Conservation (phyloP, 2,113 vertebrate genomes). For the Sciurus niger region DNA sequence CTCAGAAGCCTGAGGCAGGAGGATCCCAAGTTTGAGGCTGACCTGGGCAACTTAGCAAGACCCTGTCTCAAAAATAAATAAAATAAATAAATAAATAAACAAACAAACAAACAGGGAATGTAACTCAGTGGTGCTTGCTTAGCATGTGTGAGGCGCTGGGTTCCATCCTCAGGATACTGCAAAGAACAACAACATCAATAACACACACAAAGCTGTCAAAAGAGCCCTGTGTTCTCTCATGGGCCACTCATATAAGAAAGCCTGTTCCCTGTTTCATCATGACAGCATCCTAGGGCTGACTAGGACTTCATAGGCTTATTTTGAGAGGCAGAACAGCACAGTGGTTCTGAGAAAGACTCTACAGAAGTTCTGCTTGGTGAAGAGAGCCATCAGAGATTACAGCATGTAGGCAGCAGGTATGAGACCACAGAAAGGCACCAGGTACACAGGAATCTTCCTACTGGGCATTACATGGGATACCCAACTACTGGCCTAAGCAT, state of each 20-base stretch:
- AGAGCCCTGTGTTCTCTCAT: neutral
- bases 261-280: neutral
- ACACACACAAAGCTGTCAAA: neutral
- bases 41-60: neutral
- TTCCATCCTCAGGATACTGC: neutral
- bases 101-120: neutral
- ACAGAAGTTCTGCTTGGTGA: constrained; percentile 88
- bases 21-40: neutral
- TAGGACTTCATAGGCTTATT: neutral
- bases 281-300: neutral
- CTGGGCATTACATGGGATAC: neutral
- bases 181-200: neutral
- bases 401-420: neutral
- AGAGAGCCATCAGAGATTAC: neutral
- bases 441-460: rapidly evolving
- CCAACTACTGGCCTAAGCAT: no score
- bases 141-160: neutral
- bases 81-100: no score
- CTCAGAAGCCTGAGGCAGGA: neutral
- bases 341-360: neutral
- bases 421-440: neutral
- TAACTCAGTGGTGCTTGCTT: neutral
- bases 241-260: neutral
- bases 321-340: neutral
- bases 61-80: neutral